These are phyloP conservation scores for Diglossa cyanea DNA, from an alignment of 2,797 vertebrate genomes.

Conservation along the genomic window DNA sequence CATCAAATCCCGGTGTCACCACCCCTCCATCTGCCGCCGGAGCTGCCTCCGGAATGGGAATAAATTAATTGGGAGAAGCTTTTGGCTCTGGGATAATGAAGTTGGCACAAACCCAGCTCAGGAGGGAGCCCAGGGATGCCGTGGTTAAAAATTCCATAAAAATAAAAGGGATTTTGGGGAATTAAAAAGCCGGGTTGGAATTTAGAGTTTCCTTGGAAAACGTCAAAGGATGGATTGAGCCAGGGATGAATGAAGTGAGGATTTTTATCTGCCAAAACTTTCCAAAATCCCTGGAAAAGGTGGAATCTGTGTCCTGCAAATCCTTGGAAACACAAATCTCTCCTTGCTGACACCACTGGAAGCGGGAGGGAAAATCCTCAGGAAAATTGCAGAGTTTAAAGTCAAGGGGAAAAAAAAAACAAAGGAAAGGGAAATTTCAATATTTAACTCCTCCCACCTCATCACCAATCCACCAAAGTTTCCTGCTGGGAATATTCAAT, in stretches of 20 bases:
- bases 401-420: background rate
- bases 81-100: constrained; percentile 15
- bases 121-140: background rate
- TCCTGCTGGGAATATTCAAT: background rate
- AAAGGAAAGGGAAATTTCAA: background rate
- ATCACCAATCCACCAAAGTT: background rate
- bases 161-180: background rate
- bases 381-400: background rate
- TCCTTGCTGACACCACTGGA: background rate
- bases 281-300: background rate
- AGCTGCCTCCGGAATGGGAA: constrained; percentile 3
- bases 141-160: background rate
- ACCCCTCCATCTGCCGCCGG: constrained; percentile 15
- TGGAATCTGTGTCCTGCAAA: background rate
- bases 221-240: accelerated
- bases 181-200: background rate
- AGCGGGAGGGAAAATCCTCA: background rate
- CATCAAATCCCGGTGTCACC: background rate
- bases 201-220: background rate
- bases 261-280: background rate
- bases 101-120: background rate
- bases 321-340: background rate
- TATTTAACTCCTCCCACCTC: background rate
- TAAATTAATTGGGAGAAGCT: constrained; percentile 33
- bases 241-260: accelerated